Percentiles rank a stretch among this genome's conserved stretches.
phyloP scores from a whole-genome alignment of 1,140 invertebrate species.

The Drosophila nikananu region DNA sequence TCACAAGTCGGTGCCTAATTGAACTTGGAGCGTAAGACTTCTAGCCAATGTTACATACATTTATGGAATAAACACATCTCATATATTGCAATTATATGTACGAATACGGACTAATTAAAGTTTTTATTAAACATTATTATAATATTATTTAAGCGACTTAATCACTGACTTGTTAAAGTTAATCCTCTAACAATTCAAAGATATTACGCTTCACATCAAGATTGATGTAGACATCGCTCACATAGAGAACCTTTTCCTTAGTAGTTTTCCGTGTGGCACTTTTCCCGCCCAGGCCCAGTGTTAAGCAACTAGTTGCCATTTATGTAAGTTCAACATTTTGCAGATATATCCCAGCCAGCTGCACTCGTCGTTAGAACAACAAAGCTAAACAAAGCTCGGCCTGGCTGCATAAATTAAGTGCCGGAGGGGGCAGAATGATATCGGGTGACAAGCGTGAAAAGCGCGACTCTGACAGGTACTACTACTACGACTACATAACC shows the following conservation, averaged over 20 bases:
- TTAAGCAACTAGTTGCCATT: slow-evolving; percentile 62
- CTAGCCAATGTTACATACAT: slow-evolving; percentile 2
- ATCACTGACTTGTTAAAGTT: not conserved
- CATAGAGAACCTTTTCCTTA: not conserved
- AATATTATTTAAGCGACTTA: not conserved
- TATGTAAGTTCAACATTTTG: slow-evolving; percentile 79
- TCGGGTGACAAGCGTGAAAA: slow-evolving; percentile 80
- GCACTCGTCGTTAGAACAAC: slow-evolving; percentile 33
- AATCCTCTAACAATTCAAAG: not conserved
- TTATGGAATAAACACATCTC: not conserved
- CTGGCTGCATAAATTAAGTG: slow-evolving; percentile 71
- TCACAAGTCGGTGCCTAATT: slow-evolving; percentile 1
- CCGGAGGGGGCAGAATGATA: slow-evolving; percentile 57
- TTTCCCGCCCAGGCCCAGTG: slow-evolving; percentile 7
- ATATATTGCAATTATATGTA: not conserved
- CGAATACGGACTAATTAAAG: not conserved
- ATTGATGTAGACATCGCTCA: slow-evolving; percentile 7
- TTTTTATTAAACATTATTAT: not conserved
- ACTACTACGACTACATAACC: slow-evolving; percentile 12
- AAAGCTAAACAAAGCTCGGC: slow-evolving; percentile 43
- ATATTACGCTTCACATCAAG: not conserved
- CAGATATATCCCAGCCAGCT: slow-evolving; percentile 50
- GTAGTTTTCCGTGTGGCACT: slow-evolving; percentile 15
- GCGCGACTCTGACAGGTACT: slow-evolving; percentile 35
- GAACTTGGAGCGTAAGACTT: not conserved